A percentile compares a stretch with the other conserved stretches of the same genome.
These are phyloP conservation scores for Clostera curtula DNA, from an alignment of 2,888 invertebrate species.

Conservation along the genomic window DNA sequence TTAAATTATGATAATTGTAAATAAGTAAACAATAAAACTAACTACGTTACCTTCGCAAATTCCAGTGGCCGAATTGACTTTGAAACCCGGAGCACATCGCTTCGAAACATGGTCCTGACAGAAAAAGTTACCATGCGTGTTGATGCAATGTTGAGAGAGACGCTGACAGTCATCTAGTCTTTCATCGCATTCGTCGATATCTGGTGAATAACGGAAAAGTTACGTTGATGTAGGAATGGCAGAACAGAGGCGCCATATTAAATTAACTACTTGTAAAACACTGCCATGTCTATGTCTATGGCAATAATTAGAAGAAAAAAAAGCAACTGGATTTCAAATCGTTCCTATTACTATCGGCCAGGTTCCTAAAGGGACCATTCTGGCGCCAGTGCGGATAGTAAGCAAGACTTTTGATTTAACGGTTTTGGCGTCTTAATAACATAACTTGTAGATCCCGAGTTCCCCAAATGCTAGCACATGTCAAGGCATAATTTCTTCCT, in stretches of 20 bases:
- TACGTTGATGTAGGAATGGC: neutral
- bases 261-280: neutral
- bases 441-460: too few species aligned
- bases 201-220: slow-evolving; percentile 42
- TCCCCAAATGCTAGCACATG: too few species aligned
- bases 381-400: too few species aligned
- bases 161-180: slow-evolving; percentile 78
- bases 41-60: slow-evolving; percentile 71
- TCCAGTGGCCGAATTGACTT: slow-evolving; percentile 67
- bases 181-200: slow-evolving; percentile 83
- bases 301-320: too few species aligned
- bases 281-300: too few species aligned
- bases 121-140: slow-evolving; percentile 81
- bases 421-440: too few species aligned
- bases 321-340: too few species aligned
- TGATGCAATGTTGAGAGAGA: slow-evolving; percentile 80
- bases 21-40: neutral
- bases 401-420: too few species aligned
- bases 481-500: too few species aligned
- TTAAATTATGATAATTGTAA: too few species aligned
- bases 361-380: too few species aligned
- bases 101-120: slow-evolving; percentile 80
- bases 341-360: too few species aligned
- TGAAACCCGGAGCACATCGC: slow-evolving; percentile 78
- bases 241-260: neutral